Base-by-base conservation (phyloP, 2,888 invertebrate species). In the Pantelozetes paolii region DNA sequence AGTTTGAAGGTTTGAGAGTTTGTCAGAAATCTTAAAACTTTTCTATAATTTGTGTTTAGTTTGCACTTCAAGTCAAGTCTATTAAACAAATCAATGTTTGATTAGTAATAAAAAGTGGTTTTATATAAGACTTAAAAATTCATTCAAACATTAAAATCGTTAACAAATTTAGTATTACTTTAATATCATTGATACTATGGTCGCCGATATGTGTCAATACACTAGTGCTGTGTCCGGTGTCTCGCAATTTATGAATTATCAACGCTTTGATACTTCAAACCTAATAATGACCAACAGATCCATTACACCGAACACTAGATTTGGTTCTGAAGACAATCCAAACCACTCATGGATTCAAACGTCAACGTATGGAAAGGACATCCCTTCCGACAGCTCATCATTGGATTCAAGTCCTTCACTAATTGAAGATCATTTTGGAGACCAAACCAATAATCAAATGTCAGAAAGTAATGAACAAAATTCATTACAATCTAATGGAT, bases 131-230 rank as follows among this genome's bases (percentile, higher is more conserved):
- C n/a, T n/a, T n/a, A n/a, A n/a, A n/a, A n/a, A n/a, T n/a, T n/a
- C n/a, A n/a, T n/a, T n/a, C n/a, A n/a, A n/a, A n/a, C n/a, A n/a
- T n/a, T n/a, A n/a, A n/a, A n/a, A n/a, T n/a, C n/a, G n/a, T n/a
- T n/a, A n/a, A n/a, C n/a, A n/a, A n/a, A n/a, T n/a, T n/a, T n/a
- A n/a, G n/a, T n/a, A n/a, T n/a, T n/a, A n/a, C n/a, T n/a, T n/a
- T n/a, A n/a, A n/a, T n/a, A n/a, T 57, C 11, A n/a, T 26, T 57
- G 8, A 26, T 57, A 57, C 9, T 26, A 57, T 57, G 57, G 57
- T 57, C 28, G 57, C n/a, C 2, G 57, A 57, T 11, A 57, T 57
- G 57, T 57, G 57, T 57, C 57, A 57, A n/a, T 57, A 57, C n/a
- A n/a, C n/a, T n/a, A n/a, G n/a, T n/a, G n/a, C n/a, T n/a, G n/a